Evolutionary conservation across 2,113 vertebrate species (phyloP), one percentile per base, ranked within the genome.

Genomic region (Dicentrarchus labrax): DNA sequence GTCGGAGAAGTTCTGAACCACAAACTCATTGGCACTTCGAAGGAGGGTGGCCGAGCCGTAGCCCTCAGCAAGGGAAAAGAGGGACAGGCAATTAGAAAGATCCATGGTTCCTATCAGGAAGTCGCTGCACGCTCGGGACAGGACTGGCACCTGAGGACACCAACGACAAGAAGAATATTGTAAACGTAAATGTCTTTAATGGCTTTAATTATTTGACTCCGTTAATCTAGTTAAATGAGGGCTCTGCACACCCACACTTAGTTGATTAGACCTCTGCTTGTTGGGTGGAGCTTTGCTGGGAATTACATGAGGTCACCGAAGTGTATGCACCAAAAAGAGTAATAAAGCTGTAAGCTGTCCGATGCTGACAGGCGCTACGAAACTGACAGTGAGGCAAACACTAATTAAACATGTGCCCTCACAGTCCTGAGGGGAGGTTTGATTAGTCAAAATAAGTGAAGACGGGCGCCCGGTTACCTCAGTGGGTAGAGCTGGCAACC

Each of bases 51-150:
- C 57, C 0, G 97, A 98, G 53, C 98, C 98, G 0, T 99, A 99
- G 78, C 95, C 97, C 92, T 99, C 98, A 13, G 97, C 97, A 0
- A 99, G 83, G 47, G 96, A 96, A 86, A 98, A 84, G 72, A 99
- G 94, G 56, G 97, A 96, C 82, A 99, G 95, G 87, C 98, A 99
- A 87, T 99, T 99, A 80, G 89, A 94, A 13, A 98, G 94, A 92
- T 98, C 97, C 76, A 99, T 95, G 51, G 94, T 97, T 93, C 96
- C 96, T 92, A 97, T 96, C 89, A 99, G 94, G 92, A 98, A 99
- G 94, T 98, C 96, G 91, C 98, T 97, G 95, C 98, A 99, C 47
- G 98, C 98, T 93, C 94, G 96, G 60, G 96, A 96, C 84, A 99
- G 95, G 82, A 96, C 94, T 19, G 97, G 92, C 45, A 98, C 96